A percentile compares a stretch with the other conserved stretches of the same genome.
phyloP scores from a whole-genome alignment of 2,797 vertebrate genomes.

The Hipposideros larvatus region DNA sequence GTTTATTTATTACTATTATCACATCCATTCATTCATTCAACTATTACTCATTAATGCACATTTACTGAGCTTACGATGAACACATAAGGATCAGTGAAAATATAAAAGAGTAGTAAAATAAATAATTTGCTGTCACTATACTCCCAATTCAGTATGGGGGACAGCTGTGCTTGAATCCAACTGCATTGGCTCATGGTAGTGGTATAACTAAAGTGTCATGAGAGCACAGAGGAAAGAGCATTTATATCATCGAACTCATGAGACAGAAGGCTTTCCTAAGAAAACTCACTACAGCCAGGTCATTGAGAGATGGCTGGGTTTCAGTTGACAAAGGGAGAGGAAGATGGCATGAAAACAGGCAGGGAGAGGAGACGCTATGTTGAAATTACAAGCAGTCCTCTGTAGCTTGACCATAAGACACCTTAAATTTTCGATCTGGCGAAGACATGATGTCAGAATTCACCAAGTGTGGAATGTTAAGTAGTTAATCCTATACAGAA shows the following conservation, averaged over 20 bases:
- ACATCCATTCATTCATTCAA: background rate
- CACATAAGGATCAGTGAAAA: background rate
- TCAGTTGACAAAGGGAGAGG: background rate
- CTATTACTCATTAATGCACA: background rate
- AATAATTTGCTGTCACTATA: background rate
- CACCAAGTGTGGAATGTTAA: no score
- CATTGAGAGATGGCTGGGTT: background rate
- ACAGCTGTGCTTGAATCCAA: background rate
- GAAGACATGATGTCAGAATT: background rate
- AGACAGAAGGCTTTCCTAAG: background rate
- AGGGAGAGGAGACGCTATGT: fast-evolving
- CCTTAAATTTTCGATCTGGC: background rate
- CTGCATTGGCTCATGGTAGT: background rate
- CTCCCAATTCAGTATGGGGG: background rate
- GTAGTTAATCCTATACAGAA: background rate
- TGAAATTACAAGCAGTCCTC: background rate
- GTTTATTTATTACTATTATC: background rate
- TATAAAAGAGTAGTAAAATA: background rate
- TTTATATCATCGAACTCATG: background rate
- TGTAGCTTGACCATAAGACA: background rate
- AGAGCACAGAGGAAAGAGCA: background rate
- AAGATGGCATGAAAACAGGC: background rate
- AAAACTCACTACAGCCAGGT: background rate
- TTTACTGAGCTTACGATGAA: background rate
- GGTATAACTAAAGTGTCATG: no score